Evolutionary conservation across 2,888 invertebrate genomes (phyloP).

Genomic region (Acleris emargana): DNA sequence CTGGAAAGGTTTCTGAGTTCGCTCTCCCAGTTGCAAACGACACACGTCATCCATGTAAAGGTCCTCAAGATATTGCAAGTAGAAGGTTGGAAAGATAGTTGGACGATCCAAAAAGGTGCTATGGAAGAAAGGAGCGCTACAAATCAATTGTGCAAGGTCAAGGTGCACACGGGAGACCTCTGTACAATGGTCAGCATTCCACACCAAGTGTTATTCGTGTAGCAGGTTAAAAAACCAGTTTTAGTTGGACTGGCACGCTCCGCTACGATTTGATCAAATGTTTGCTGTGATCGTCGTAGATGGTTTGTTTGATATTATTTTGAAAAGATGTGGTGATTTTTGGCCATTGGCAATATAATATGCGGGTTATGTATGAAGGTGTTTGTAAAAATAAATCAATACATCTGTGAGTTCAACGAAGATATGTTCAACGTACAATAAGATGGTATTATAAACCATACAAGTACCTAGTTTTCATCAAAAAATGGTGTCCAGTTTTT

Average conservation of each 20-base stretch:
- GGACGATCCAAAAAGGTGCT: constrained; percentile 83
- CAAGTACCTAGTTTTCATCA: too few species aligned
- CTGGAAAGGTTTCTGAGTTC: too few species aligned
- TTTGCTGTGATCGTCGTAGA: constrained; percentile 42
- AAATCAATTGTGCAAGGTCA: constrained; percentile 69
- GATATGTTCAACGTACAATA: too few species aligned
- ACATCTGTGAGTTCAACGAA: too few species aligned
- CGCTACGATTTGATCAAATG: constrained; percentile 62
- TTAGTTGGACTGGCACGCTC: constrained; percentile 65
- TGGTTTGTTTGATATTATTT: constrained; percentile 17
- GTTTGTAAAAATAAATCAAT: too few species aligned
- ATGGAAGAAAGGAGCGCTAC: constrained; percentile 83
- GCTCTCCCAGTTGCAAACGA: too few species aligned
- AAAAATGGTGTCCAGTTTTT: too few species aligned
- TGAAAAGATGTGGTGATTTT: neutral
- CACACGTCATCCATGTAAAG: too few species aligned
- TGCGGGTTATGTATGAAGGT: too few species aligned
- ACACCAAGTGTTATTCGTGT: constrained; percentile 72
- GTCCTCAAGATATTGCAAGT: constrained; percentile 16
- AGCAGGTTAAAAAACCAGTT: constrained; percentile 71
- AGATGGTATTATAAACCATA: too few species aligned
- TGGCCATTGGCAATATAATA: neutral
- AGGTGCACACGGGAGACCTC: constrained; percentile 75
- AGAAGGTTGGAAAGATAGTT: constrained; percentile 66
- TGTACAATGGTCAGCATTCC: constrained; percentile 72